These are phyloP conservation scores for Myzus persicae DNA, from an alignment of 1,140 invertebrate genomes.

Conservation along the genomic window DNA sequence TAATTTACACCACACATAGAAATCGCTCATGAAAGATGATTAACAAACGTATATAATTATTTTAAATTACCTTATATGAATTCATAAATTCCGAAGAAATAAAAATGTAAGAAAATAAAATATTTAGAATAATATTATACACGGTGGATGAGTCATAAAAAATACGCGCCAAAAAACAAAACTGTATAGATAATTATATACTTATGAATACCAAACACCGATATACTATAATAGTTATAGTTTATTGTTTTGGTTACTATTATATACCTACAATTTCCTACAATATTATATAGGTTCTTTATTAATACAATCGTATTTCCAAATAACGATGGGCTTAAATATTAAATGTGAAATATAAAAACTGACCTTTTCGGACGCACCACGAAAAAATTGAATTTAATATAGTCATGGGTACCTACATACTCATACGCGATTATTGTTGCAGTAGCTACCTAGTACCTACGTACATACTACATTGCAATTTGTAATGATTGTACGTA, in stretches of 20 bases:
- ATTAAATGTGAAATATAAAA: no score
- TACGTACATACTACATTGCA: background rate
- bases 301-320: background rate
- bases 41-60: background rate
- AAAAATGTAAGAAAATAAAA: background rate
- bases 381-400: background rate
- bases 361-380: background rate
- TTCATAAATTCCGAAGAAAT: background rate
- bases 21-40: background rate
- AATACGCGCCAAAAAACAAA: background rate
- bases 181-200: background rate
- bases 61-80: background rate
- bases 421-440: background rate
- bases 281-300: background rate
- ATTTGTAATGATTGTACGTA: background rate
- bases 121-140: background rate
- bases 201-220: no score
- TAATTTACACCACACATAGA: background rate
- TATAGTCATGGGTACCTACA: background rate
- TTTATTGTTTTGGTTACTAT: no score
- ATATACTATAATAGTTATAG: no score
- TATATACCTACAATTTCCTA: no score
- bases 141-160: background rate
- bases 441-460: background rate
- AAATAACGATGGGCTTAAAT: background rate